These are phyloP conservation scores for Eurypyga helias DNA, from an alignment of 2,113 vertebrate species.

Conservation along the genomic window DNA sequence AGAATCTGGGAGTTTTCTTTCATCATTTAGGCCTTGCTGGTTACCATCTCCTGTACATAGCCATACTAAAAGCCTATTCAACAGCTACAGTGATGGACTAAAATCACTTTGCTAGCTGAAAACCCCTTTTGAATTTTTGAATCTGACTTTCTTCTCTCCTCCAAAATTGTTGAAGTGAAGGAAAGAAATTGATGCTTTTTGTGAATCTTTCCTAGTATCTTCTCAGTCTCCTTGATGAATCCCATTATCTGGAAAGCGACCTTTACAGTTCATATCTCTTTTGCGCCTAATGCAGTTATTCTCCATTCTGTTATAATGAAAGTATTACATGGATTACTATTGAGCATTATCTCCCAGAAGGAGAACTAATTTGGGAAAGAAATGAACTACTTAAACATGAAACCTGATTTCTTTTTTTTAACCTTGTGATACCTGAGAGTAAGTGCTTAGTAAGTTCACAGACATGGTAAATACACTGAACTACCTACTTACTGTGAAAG, in stretches of 20 bases:
- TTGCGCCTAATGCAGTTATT: slow-evolving; percentile 66
- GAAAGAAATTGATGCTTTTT: slow-evolving; percentile 51
- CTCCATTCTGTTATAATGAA: slow-evolving; percentile 74
- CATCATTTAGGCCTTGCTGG: slow-evolving; percentile 57
- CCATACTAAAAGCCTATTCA: slow-evolving; percentile 18
- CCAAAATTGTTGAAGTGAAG: slow-evolving; percentile 25
- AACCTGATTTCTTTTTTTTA: slow-evolving; percentile 29
- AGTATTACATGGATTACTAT: slow-evolving; percentile 77
- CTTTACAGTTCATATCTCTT: slow-evolving; percentile 76
- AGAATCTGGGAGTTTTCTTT: slow-evolving; percentile 29
- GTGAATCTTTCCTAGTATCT: slow-evolving; percentile 50
- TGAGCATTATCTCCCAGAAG: slow-evolving; percentile 63
- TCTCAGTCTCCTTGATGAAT: slow-evolving; percentile 71
- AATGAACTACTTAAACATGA: slow-evolving; percentile 68
- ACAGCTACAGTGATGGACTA: neutral
- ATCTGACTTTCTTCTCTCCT: slow-evolving; percentile 43
- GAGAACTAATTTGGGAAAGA: slow-evolving; percentile 72
- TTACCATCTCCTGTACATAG: slow-evolving; percentile 14
- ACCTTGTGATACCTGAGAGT: slow-evolving; percentile 8
- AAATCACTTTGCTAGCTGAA: slow-evolving; percentile 39
- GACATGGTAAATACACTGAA: slow-evolving; percentile 24
- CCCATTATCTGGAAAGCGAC: slow-evolving; percentile 73
- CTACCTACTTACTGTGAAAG: slow-evolving; percentile 12
- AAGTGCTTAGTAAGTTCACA: slow-evolving; percentile 30
- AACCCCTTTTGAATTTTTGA: slow-evolving; percentile 51